Base-by-base conservation (phyloP, 2,113 vertebrate species). In the Plotosus lineatus region DNA sequence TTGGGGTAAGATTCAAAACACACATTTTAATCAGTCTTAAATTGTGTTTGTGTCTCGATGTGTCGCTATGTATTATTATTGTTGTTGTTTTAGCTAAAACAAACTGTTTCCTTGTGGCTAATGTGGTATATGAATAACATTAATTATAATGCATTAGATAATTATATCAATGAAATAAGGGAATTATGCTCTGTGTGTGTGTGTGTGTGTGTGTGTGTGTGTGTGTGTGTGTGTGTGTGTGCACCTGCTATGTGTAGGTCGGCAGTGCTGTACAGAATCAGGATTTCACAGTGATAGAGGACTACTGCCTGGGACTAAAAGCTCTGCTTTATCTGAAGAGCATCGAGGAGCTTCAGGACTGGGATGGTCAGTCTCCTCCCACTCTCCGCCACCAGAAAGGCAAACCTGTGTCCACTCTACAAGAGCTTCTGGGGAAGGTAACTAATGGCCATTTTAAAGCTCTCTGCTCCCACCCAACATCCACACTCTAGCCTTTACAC, bases 261-360 rank as follows among this genome's bases (percentile, higher is more conserved):
- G 97, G 97, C 89, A 98, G 98, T 81, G 96, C 97, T 0, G 63
- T 98, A 76, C 98, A 99, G 90, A 99, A 98, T 90, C 97, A 98
- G 91, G 98, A 98, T 88, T 97, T 98, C 89, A 97, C 96, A 19
- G 88, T 98, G 87, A 98, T 98, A 42, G 94, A 97, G 82, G 97
- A 98, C 86, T 97, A 98, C 86, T 97, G 96, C 88, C 91, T 91
- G 12, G 95, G 95, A 3, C 91, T 96, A 75, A 91, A 3, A 86
- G 90, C 95, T 56, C 91, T 96, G 73, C 93, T 96, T 19, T 96
- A 95, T 86, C 89, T 96, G 82, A 89, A 93, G 89, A 95, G 92
- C 89, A 92, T 95, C 10, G 92, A 95, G 40, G 93, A 95, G 56
- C 91, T 95, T 2, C 51, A 86, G 7, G 92, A 91, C 58, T 96